phyloP scores from a whole-genome alignment of 2,888 invertebrate genomes.

The Hirtodrosophila confusa region DNA sequence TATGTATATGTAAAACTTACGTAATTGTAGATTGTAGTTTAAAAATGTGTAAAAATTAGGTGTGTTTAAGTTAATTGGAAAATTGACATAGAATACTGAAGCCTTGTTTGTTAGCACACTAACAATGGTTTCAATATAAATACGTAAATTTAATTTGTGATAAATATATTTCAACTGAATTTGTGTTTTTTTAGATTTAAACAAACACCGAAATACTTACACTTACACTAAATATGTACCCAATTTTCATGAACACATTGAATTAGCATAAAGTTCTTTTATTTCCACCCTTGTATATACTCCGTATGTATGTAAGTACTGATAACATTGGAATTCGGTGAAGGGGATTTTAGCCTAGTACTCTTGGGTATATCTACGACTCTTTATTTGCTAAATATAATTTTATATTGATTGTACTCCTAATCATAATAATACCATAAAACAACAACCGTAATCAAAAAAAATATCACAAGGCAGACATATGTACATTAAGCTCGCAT shows the following conservation, averaged over 20 bases:
- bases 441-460: no score
- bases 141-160: slow-evolving; percentile 48
- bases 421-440: not conserved
- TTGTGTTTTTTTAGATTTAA: slow-evolving; percentile 14
- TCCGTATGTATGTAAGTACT: slow-evolving; percentile 11
- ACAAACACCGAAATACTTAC: not conserved
- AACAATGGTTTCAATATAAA: slow-evolving; percentile 5
- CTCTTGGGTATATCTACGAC: slow-evolving; percentile 24
- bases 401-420: not conserved
- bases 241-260: slow-evolving; percentile 2
- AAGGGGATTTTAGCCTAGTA: slow-evolving; percentile 28
- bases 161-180: slow-evolving; percentile 48
- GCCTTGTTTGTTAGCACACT: slow-evolving; percentile 18
- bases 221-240: slow-evolving; percentile 1
- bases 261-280: slow-evolving; percentile 7
- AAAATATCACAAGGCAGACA: not conserved
- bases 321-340: slow-evolving; percentile 31
- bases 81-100: slow-evolving; percentile 17
- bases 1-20: slow-evolving; percentile 28
- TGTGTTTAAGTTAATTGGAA: slow-evolving; percentile 16
- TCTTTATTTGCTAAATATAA: slow-evolving; percentile 7
- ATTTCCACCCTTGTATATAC: slow-evolving; percentile 20
- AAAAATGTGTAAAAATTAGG: slow-evolving; percentile 26
- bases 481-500: slow-evolving; percentile 1
- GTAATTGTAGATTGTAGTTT: slow-evolving; percentile 30